Evolutionary conservation across 2,113 vertebrate genomes (phyloP).

Genomic region (Abramis brama): DNA sequence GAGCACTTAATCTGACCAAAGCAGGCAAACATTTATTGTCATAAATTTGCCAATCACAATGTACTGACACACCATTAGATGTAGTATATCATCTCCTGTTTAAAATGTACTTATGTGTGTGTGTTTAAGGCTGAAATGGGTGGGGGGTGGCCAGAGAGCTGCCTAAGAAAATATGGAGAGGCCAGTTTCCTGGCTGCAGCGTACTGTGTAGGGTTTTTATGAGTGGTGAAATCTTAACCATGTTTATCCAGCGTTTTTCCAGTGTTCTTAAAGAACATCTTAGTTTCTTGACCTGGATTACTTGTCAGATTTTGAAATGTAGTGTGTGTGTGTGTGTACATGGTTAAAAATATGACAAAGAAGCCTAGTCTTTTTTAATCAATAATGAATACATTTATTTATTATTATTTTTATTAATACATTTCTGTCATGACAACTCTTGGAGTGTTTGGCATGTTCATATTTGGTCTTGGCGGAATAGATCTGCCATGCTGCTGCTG

Average conservation of each 20-base stretch:
- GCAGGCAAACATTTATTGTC: conserved; percentile 17
- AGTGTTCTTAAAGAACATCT: conserved; percentile 55
- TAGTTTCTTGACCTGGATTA: conserved; percentile 33
- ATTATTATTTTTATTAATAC: neutral
- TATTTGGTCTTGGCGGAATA: too few species aligned
- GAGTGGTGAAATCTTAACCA: conserved; percentile 59
- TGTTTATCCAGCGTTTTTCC: conserved; percentile 66
- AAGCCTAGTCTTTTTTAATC: neutral
- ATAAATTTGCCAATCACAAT: conserved; percentile 25
- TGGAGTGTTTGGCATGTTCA: too few species aligned
- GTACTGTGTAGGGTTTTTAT: conserved; percentile 46
- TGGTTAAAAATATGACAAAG: neutral
- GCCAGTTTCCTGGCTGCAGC: conserved; percentile 55
- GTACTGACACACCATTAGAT: conserved; percentile 1
- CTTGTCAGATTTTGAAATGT: conserved; percentile 16
- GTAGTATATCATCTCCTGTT: conserved; percentile 20
- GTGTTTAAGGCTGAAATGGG: conserved; percentile 10
- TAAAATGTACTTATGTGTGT: conserved; percentile 5
- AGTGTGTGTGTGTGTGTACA: neutral
- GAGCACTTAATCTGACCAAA: conserved; percentile 36
- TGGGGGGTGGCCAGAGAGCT: conserved; percentile 29
- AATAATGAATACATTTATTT: conserved; percentile 10
- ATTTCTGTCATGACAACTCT: too few species aligned
- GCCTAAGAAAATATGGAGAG: conserved; percentile 60
- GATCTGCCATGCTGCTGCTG: too few species aligned